Evolutionary conservation across 35 echinoderm and acorn worm genomes (phyloP).

Genomic region (Patiria miniata): DNA sequence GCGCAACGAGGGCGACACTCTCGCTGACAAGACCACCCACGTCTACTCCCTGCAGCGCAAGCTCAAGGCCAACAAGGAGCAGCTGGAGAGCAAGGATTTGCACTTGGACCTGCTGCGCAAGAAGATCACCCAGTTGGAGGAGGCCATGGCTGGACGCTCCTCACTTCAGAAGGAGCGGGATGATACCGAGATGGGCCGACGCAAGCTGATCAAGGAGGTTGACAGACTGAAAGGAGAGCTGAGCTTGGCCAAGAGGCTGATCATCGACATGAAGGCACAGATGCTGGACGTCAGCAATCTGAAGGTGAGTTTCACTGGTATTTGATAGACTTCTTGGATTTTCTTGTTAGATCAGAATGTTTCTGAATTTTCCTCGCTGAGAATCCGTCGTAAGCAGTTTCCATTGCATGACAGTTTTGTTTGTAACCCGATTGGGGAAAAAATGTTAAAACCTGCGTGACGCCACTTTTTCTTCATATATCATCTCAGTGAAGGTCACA

Average conservation of each 20-base stretch:
- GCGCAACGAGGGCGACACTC: slow-evolving; percentile 54
- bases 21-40: slow-evolving; percentile 87
- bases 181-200: slow-evolving; percentile 70
- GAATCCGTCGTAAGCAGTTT: too few species aligned
- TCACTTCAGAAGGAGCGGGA: slow-evolving; percentile 85
- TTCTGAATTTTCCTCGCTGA: too few species aligned
- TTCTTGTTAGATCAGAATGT: too few species aligned
- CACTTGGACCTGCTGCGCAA: slow-evolving; percentile 96
- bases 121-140: slow-evolving; percentile 82
- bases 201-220: slow-evolving; percentile 76
- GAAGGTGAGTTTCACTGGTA: slow-evolving; percentile 59
- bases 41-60: slow-evolving; percentile 93
- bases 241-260: slow-evolving; percentile 74
- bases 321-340: too few species aligned
- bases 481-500: too few species aligned
- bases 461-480: too few species aligned
- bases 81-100: slow-evolving; percentile 97
- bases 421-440: too few species aligned
- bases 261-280: slow-evolving; percentile 82
- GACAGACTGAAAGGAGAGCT: slow-evolving; percentile 85
- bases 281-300: slow-evolving; percentile 87
- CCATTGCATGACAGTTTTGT: too few species aligned
- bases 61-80: slow-evolving; percentile 86
- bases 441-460: too few species aligned
- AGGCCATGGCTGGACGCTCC: slow-evolving; percentile 66